Evolutionary conservation across 1,140 invertebrate species (phyloP).

Genomic region (Diorhabda sublineata): DNA sequence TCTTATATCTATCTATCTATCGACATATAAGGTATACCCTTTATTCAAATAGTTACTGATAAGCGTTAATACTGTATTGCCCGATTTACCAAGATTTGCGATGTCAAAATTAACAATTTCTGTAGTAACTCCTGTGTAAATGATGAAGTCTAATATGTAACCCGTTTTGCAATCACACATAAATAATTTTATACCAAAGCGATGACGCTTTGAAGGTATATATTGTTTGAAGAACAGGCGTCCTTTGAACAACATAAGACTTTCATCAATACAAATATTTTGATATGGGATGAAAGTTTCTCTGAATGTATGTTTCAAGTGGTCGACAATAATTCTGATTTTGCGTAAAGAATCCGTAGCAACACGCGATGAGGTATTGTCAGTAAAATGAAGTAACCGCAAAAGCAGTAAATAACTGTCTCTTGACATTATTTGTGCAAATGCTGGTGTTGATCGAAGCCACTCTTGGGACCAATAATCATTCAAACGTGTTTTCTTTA

Average conservation of each 20-base stretch:
- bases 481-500: too few species aligned
- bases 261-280: slow-evolving; percentile 33
- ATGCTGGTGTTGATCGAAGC: too few species aligned
- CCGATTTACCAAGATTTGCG: slow-evolving; percentile 30
- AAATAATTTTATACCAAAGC: slow-evolving; percentile 22
- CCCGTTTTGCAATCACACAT: slow-evolving; percentile 14
- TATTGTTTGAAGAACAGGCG: slow-evolving; percentile 44
- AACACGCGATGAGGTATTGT: too few species aligned
- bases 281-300: slow-evolving; percentile 23
- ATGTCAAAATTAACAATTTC: slow-evolving; percentile 4
- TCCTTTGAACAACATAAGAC: slow-evolving; percentile 39
- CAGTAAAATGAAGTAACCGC: too few species aligned
- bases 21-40: slow-evolving; percentile 42
- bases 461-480: too few species aligned
- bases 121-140: slow-evolving; percentile 15
- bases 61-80: slow-evolving; percentile 40
- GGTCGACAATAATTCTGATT: too few species aligned
- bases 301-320: not conserved
- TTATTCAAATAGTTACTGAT: slow-evolving; percentile 36
- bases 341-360: too few species aligned
- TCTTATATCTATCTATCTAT: too few species aligned
- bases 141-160: slow-evolving; percentile 18
- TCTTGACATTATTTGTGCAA: too few species aligned
- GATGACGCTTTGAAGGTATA: slow-evolving; percentile 39
- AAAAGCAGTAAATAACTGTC: too few species aligned